phyloP scores from a whole-genome alignment of 2,797 vertebrate species.

The Crypturellus tataupa region DNA sequence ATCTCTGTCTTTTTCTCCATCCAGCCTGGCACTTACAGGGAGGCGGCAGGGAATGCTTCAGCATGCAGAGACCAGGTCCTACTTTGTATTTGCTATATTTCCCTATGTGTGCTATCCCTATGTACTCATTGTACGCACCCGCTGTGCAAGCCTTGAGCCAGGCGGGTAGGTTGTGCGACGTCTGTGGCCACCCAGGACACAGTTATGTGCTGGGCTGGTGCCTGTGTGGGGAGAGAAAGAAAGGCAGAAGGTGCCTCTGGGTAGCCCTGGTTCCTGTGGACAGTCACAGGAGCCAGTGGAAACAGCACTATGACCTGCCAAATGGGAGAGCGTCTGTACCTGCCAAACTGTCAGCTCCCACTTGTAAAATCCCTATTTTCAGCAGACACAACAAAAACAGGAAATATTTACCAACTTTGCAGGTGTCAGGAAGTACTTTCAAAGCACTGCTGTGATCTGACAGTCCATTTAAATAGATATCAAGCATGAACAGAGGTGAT shows the following conservation, averaged over 20 bases:
- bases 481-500: conserved; percentile 43
- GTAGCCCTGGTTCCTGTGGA: background rate
- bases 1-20: background rate
- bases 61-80: background rate
- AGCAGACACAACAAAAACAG: conserved; percentile 98
- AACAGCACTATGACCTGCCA: background rate
- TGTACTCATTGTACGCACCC: background rate
- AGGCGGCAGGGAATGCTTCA: background rate
- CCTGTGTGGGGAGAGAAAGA: background rate
- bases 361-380: conserved; percentile 87
- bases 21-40: background rate
- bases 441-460: conserved; percentile 58
- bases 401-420: conserved; percentile 93
- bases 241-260: background rate
- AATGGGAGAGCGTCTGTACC: conserved; percentile 22
- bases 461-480: conserved; percentile 48
- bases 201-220: background rate
- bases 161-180: accelerated
- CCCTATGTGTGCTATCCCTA: background rate
- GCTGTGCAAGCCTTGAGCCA: background rate
- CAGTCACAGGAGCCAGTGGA: background rate
- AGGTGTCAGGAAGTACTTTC: conserved; percentile 95
- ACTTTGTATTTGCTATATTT: background rate
- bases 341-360: conserved; percentile 81
- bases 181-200: background rate